These are phyloP conservation scores for Chrysaora quinquecirrha DNA, from an alignment of 30 jellyfish, hydroid and myxozoan genomes.

Conservation along the genomic window DNA sequence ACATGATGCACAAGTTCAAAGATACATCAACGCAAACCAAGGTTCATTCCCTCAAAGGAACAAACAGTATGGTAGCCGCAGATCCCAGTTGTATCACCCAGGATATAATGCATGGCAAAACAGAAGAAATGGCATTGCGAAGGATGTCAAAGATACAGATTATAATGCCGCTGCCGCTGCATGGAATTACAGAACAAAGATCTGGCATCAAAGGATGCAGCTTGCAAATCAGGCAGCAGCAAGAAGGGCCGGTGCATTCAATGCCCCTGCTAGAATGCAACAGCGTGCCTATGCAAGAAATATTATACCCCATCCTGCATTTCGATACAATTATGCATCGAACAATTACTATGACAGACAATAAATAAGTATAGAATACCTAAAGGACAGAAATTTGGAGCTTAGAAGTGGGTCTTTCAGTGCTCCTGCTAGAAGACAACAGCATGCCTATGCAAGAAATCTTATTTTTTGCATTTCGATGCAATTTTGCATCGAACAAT, in stretches of 20 bases:
- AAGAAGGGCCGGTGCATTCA: neutral
- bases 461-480: neutral
- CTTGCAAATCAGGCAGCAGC: neutral
- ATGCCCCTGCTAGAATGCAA: neutral
- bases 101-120: neutral
- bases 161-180: conserved; percentile 67
- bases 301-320: conserved; percentile 2
- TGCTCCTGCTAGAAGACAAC: neutral
- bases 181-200: conserved; percentile 64
- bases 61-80: conserved; percentile 15
- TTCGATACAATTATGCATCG: neutral
- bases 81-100: conserved; percentile 5
- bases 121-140: neutral
- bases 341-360: neutral
- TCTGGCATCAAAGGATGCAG: conserved; percentile 56
- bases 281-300: neutral
- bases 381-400: too few relatives aligned
- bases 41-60: neutral
- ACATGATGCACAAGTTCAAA: conserved; percentile 15
- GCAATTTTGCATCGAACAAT: neutral
- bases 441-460: neutral
- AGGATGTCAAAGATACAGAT: neutral
- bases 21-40: conserved; percentile 16
- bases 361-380: too few relatives aligned
- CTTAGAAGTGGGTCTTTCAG: neutral